A percentile compares a stretch with the other conserved stretches of the same genome.
phyloP scores from a whole-genome alignment of 2,113 vertebrate species.

The Scytalopus superciliaris region DNA sequence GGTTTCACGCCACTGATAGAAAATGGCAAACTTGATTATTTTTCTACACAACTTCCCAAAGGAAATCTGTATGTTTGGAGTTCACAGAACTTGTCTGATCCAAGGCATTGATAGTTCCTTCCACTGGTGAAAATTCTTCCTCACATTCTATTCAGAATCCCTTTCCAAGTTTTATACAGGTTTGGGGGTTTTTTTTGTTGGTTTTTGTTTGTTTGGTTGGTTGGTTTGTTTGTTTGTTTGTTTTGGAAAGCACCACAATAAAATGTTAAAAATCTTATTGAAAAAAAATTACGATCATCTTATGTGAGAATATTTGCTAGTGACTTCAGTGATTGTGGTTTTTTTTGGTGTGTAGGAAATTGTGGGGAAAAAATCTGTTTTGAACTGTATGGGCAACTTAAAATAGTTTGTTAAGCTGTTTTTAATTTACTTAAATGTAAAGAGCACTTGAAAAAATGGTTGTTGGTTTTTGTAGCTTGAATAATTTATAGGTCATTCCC shows the following conservation, averaged over 20 bases:
- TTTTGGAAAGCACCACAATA: not conserved
- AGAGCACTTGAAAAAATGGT: not conserved
- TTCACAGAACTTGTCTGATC: not conserved
- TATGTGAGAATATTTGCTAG: not conserved
- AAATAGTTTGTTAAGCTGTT: not conserved
- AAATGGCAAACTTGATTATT: not conserved
- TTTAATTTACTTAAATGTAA: not conserved
- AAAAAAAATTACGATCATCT: rapidly evolving
- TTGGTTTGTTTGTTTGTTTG: no score
- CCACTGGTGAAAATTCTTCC: not conserved
- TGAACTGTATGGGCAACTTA: not conserved
- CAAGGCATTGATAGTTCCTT: not conserved
- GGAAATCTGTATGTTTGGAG: not conserved
- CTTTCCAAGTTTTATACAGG: not conserved
- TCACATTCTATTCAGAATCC: not conserved
- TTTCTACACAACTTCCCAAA: not conserved
- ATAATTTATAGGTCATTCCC: not conserved
- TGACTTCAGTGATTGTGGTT: not conserved
- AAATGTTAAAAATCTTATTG: not conserved
- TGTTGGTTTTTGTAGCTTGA: not conserved
- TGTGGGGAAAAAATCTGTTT: not conserved
- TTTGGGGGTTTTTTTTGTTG: no score
- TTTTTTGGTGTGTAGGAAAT: not conserved
- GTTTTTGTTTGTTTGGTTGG: not conserved
- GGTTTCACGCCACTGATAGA: not conserved